A percentile compares a stretch with the other conserved stretches of the same genome.
phyloP scores from a whole-genome alignment of 2,797 vertebrate genomes.

The Sebastolobus altivelis region DNA sequence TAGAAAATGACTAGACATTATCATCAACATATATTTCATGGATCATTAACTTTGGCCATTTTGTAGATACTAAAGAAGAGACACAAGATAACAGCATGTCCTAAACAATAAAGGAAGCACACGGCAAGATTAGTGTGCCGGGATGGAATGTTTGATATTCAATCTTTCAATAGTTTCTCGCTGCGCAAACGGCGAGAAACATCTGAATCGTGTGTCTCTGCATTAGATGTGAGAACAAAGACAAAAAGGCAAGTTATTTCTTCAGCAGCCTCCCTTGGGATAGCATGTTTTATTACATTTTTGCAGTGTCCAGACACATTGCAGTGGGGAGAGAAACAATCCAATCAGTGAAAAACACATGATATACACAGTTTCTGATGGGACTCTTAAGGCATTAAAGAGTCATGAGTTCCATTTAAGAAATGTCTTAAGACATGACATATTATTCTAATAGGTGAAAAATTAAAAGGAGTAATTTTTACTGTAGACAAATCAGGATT shows the following conservation, averaged over 20 bases:
- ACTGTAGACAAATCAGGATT: conserved; percentile 57
- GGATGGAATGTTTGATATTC: neutral
- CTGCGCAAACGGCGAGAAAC: neutral
- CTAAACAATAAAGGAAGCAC: neutral
- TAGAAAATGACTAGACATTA: neutral
- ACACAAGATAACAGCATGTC: neutral
- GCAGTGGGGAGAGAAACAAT: conserved; percentile 74
- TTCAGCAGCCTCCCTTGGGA: conserved; percentile 72
- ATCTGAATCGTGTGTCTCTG: neutral
- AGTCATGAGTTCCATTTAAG: conserved; percentile 54
- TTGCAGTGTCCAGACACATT: conserved; percentile 78
- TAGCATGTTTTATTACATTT: conserved; percentile 78
- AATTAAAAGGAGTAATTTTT: conserved; percentile 52
- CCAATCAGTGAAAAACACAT: conserved; percentile 71
- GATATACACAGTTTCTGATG: conserved; percentile 72
- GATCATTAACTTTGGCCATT: neutral
- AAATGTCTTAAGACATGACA: conserved; percentile 70
- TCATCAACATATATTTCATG: neutral
- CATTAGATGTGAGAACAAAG: conserved; percentile 26
- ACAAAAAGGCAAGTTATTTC: conserved; percentile 38
- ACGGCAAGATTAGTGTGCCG: neutral
- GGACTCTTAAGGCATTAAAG: conserved; percentile 57
- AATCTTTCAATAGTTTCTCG: neutral
- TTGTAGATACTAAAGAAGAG: neutral
- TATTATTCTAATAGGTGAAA: conserved; percentile 50